Evolutionary conservation across 2,888 invertebrate species (phyloP).

Genomic region (Apantesis nais): DNA sequence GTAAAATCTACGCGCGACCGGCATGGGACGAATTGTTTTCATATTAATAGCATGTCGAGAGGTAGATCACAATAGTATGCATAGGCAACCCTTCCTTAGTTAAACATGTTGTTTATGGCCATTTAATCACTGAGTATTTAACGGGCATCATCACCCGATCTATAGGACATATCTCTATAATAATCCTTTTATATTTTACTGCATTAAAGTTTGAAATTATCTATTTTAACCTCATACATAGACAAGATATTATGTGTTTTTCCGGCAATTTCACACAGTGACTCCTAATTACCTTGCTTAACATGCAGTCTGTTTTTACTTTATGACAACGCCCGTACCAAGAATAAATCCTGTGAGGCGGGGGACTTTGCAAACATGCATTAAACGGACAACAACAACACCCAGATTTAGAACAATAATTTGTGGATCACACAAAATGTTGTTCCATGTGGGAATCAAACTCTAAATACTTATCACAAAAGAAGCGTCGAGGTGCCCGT

Average conservation of each 20-base stretch:
- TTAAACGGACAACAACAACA: too few species aligned
- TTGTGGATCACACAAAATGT: too few species aligned
- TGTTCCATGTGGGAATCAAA: too few species aligned
- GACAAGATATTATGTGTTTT: neutral
- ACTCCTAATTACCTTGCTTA: neutral
- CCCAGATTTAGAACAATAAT: too few species aligned
- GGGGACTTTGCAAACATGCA: too few species aligned
- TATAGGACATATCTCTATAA: neutral
- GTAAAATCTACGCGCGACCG: slow-evolving; percentile 61
- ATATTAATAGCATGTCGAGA: slow-evolving; percentile 83
- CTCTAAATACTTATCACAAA: too few species aligned
- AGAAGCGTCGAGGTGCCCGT: too few species aligned
- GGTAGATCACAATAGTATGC: slow-evolving; percentile 65
- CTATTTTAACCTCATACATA: neutral
- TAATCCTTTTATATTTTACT: neutral
- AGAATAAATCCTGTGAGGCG: too few species aligned
- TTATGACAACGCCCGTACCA: too few species aligned
- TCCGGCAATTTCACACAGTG: neutral
- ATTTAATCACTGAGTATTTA: slow-evolving; percentile 53
- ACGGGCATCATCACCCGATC: slow-evolving; percentile 9
- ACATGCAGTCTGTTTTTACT: neutral
- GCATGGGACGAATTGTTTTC: slow-evolving; percentile 84
- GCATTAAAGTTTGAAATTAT: neutral
- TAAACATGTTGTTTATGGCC: slow-evolving; percentile 63
- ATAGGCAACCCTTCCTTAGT: slow-evolving; percentile 55